phyloP scores from a whole-genome alignment of 1,140 invertebrate genomes.

The Reticulitermes speratus region DNA sequence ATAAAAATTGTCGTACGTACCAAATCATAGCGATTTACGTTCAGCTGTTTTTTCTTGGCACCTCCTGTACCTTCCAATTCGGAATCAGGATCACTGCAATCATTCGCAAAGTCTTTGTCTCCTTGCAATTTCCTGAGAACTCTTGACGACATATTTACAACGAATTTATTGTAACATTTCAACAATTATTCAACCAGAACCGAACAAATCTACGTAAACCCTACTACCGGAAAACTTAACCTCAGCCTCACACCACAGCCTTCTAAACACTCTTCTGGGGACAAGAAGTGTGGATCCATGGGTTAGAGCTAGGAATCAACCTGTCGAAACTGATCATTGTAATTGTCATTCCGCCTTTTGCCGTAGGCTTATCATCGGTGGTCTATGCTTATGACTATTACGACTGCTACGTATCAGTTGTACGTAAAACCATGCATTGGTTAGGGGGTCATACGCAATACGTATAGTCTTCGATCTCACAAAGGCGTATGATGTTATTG shows the following conservation, averaged over 20 bases:
- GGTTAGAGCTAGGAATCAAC: too few relatives aligned
- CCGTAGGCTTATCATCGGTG: too few relatives aligned
- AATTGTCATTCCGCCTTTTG: too few relatives aligned
- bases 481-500: too few relatives aligned
- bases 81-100: slow-evolving; percentile 53
- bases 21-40: slow-evolving; percentile 63
- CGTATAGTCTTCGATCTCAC: too few relatives aligned
- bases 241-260: neutral
- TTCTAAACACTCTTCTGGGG: neutral
- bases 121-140: slow-evolving; percentile 63
- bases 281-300: too few relatives aligned
- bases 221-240: neutral
- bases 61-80: slow-evolving; percentile 48
- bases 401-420: too few relatives aligned
- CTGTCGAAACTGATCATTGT: too few relatives aligned
- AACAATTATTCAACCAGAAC: neutral
- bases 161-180: neutral
- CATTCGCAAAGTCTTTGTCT: slow-evolving; percentile 51
- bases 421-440: too few relatives aligned
- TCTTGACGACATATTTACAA: slow-evolving; percentile 57
- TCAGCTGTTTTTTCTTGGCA: slow-evolving; percentile 52
- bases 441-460: too few relatives aligned
- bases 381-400: too few relatives aligned
- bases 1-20: slow-evolving; percentile 48
- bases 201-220: neutral